A percentile compares a stretch with the other conserved stretches of the same genome.
These are phyloP conservation scores for Cryptotermes secundus DNA, from an alignment of 1,140 invertebrate genomes.

Conservation along the genomic window DNA sequence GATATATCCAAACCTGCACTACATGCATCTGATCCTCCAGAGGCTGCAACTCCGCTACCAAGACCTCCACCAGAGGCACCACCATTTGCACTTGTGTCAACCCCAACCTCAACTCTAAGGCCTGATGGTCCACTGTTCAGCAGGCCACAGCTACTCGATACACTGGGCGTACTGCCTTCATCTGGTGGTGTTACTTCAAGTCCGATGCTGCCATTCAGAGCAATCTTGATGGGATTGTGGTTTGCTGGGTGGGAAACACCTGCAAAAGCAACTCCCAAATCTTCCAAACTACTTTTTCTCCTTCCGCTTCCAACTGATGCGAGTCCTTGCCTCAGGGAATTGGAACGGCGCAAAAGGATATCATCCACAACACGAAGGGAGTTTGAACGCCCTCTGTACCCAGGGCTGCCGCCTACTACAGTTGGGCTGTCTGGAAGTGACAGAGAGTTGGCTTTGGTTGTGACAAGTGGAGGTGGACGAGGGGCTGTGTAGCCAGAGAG, in stretches of 20 bases:
- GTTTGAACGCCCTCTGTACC: constrained; percentile 60
- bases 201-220: constrained; percentile 81
- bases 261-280: constrained; percentile 78
- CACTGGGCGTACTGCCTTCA: constrained; percentile 57
- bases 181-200: constrained; percentile 82
- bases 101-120: not conserved
- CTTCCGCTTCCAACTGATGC: constrained; percentile 54
- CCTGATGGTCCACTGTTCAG: constrained; percentile 36
- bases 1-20: not conserved
- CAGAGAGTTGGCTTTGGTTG: constrained; percentile 82
- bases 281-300: constrained; percentile 79
- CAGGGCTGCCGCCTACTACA: constrained; percentile 52
- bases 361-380: constrained; percentile 82
- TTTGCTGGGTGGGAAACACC: constrained; percentile 62
- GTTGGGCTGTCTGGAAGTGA: constrained; percentile 85
- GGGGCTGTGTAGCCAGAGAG: constrained; percentile 57
- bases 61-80: constrained; percentile 2
- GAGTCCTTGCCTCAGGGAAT: constrained; percentile 77
- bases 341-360: constrained; percentile 77
- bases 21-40: not conserved
- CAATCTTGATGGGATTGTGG: constrained; percentile 76
- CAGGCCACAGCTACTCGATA: constrained; percentile 56
- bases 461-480: constrained; percentile 72
- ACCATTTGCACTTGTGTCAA: constrained; percentile 27
- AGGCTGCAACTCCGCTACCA: not conserved